A percentile compares a stretch with the other conserved stretches of the same genome.
phyloP scores from a whole-genome alignment of 1,140 invertebrate species.

The Drosophila athabasca region DNA sequence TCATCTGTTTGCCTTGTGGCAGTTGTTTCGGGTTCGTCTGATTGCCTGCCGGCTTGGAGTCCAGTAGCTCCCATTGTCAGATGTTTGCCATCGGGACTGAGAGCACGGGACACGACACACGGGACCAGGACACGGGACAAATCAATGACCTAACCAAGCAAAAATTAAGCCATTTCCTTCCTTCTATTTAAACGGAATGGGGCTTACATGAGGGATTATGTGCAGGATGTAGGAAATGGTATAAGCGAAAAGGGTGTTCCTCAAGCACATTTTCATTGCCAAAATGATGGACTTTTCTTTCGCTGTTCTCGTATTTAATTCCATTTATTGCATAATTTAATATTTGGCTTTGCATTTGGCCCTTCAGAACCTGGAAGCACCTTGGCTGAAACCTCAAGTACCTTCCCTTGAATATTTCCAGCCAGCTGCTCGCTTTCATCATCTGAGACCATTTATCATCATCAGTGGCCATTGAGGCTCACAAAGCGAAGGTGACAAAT shows the following conservation, averaged over 20 bases:
- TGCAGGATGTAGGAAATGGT: too few species aligned
- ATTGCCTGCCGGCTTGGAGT: constrained; percentile 29
- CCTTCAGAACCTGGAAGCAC: constrained; percentile 9
- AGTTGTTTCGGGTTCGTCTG: constrained; percentile 35
- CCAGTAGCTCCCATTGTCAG: constrained; percentile 7
- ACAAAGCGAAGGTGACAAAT: constrained; percentile 69
- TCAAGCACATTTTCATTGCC: too few species aligned
- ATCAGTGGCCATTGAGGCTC: constrained; percentile 44
- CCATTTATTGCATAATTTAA: too few species aligned
- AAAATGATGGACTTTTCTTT: too few species aligned
- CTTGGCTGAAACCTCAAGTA: constrained; percentile 6
- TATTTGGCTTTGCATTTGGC: too few species aligned
- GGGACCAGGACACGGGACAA: constrained; percentile 37
- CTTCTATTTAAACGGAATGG: constrained; percentile 1
- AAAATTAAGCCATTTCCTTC: constrained; percentile 28
- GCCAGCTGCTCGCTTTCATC: constrained; percentile 31
- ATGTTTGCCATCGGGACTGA: background rate
- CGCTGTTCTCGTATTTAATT: too few species aligned
- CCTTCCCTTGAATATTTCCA: constrained; percentile 25
- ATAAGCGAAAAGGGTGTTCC: too few species aligned
- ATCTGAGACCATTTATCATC: constrained; percentile 35
- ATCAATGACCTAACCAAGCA: constrained; percentile 24
- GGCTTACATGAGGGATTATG: background rate
- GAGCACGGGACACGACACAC: constrained; percentile 19
- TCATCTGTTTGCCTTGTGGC: constrained; percentile 47